Base-by-base conservation (phyloP, 1,140 invertebrate species). In the Leptestheria dahalacensis region DNA sequence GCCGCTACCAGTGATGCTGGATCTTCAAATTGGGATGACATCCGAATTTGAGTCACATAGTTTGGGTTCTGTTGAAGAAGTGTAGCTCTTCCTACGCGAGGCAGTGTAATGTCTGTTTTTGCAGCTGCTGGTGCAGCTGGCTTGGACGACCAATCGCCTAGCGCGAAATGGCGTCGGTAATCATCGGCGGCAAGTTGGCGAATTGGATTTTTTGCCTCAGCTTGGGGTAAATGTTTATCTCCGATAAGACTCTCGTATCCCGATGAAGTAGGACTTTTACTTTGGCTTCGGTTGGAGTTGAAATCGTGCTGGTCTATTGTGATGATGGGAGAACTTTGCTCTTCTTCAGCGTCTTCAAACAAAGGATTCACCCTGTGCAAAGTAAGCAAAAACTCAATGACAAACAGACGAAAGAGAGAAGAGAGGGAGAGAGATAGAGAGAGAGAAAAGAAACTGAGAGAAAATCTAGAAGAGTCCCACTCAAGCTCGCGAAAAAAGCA, bases 211-310 rank as follows among this genome's bases (percentile, higher is more conserved):
- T 55, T 33, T 0, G 53, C 15, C 1, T 10, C 10, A 10, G 2
- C 33, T 24, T 1, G 26, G 53, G 20, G 15, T 11, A 50, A 49
- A 41, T 49, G 48, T 20, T 50, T 50, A 10, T 52, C 48, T 49
- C n/a, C 12, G n/a, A 23, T 41, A 18, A 49, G 47, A 29, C 58
- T 60, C 24, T 60, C 58, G 49, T 60, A 60, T 24, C 58, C 58
- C 49, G 58, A 60, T 49, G 58, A 60, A n/a, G 47, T 52, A 18
- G 58, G 48, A 23, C 48, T 60, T 28, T 51, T 48, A 28, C 58
- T 29, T 20, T 55, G 24, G 28, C 53, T 55, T 10, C 53, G 53
- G 53, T 55, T 55, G 1, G 53, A 55, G 28, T 55, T 20, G 25
- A 55, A 29, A n/a, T 29, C n/a, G 12, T 26, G n/a, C 10, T 55